Evolutionary conservation across 2,797 vertebrate genomes (phyloP), one percentile per base, ranked within the genome.

Genomic region (Eulemur rubriventer): DNA sequence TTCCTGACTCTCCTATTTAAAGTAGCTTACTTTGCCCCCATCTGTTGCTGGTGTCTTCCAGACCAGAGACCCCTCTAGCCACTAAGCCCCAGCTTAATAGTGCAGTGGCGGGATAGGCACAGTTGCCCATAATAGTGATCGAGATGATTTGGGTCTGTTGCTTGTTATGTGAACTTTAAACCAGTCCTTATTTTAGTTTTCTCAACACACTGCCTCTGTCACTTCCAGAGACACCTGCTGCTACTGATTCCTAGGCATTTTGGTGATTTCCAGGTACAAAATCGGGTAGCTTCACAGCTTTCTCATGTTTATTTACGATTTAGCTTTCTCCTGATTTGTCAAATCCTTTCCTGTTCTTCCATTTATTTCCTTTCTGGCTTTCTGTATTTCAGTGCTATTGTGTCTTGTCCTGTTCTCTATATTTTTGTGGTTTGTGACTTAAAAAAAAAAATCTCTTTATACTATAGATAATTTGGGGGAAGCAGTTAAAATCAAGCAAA

Each of bases 381-480:
- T 93, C 24, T 80, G 3, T 89, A 55, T 52, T 83, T 94, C 17
- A 46, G 0, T 87, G 7, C 35, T 94, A 2, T 82, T 85, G 4
- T 78, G 41, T 57, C 46, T 9, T 57, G 1, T 81, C 6, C 70
- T 80, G 1, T 69, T 80, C 59, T 43, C 59, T 13, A 22, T 91
- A 46, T 73, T 89, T 95, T 82, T 59, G 16, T 89, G 59, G 12
- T 85, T 80, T 67, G 24, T 94, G 13, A 48, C 46, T 93, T 95
- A 26, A 35, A 80, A 80, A 80, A 80, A 97, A 95, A 75, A 61
- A 38, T 81, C 12, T 17, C 3, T 35, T 48, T 48, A 22, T 52
- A 55, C 1, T 0, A 6, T 59, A 26, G 33, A 43, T 3, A 28
- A 43, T 88, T 90, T 96, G 57, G 48, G 92, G n/a, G 46, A 88